A percentile compares a stretch with the other conserved stretches of the same genome.
Evolutionary conservation across 2,888 invertebrate species (phyloP).

Genomic region (Drosophila setosimentum): DNA sequence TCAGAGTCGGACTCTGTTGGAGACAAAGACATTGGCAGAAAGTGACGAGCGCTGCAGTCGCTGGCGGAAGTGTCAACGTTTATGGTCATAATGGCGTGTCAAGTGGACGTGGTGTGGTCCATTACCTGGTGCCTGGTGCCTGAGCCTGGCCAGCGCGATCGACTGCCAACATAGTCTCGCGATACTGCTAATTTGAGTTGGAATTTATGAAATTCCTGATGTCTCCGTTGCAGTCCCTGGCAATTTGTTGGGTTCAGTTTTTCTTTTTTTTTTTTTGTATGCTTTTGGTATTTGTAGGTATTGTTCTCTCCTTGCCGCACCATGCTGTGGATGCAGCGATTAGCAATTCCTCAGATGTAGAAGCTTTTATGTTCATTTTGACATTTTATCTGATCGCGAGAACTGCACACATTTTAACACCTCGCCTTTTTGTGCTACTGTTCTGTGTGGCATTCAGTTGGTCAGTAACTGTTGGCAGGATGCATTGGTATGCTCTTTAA

Average conservation of each 20-base stretch:
- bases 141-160: constrained; percentile 11
- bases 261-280: constrained; percentile 39
- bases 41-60: constrained; percentile 44
- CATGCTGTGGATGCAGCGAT: constrained; percentile 61
- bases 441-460: constrained; percentile 48
- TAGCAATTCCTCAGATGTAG: constrained; percentile 82
- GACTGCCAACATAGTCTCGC: constrained; percentile 4
- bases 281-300: constrained; percentile 2
- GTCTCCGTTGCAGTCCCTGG: constrained; percentile 42
- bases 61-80: constrained; percentile 80
- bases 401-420: constrained; percentile 83
- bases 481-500: constrained; percentile 52
- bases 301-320: background rate
- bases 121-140: constrained; percentile 65
- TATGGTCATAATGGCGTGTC: constrained; percentile 82
- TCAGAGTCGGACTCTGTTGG: constrained; percentile 1
- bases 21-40: constrained; percentile 38
- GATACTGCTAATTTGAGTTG: constrained; percentile 72
- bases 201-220: constrained; percentile 77
- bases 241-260: constrained; percentile 63
- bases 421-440: constrained; percentile 48
- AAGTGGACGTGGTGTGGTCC: constrained; percentile 79
- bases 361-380: constrained; percentile 84
- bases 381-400: constrained; percentile 83
- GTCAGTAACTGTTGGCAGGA: constrained; percentile 26